Conservation (phyloP, 2,113 vertebrate genomes). For the Mobula hypostoma region DNA sequence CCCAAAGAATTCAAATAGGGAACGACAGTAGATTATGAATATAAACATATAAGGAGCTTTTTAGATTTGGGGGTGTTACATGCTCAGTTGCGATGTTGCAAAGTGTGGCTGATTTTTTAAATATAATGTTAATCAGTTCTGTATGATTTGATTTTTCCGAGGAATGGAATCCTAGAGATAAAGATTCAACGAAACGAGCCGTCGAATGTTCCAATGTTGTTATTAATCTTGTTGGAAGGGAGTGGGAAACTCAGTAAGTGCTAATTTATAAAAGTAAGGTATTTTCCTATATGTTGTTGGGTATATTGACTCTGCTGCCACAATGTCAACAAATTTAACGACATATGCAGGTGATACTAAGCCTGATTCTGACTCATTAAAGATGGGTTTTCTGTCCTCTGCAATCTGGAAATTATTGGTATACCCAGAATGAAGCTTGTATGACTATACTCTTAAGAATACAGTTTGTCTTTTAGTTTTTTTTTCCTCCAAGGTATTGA, state of each 20-base stretch:
- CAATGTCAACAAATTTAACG: no score
- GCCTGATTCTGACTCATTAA: no score
- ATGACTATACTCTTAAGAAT: not conserved
- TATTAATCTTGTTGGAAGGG: constrained; percentile 85
- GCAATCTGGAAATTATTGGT: not conserved
- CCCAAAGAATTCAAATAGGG: not conserved
- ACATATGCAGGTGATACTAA: no score
- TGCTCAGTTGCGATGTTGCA: not conserved
- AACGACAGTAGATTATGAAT: not conserved
- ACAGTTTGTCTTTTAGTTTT: not conserved
- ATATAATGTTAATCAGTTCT: not conserved
- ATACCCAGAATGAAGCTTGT: not conserved
- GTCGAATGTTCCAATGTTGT: constrained; percentile 83
- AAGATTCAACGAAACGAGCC: constrained; percentile 73
- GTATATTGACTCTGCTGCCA: no score
- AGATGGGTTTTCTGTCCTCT: no score
- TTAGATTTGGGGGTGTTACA: not conserved
- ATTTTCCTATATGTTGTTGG: not conserved
- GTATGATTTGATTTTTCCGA: constrained; percentile 43
- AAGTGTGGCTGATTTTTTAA: not conserved
- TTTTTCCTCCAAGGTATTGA: not conserved
- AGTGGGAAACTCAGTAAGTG: constrained; percentile 86
- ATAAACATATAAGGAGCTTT: not conserved
- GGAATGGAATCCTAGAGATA: constrained; percentile 82
- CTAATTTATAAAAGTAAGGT: not conserved